Conservation (phyloP, 2,888 invertebrate species). For the Agriotes lineatus region DNA sequence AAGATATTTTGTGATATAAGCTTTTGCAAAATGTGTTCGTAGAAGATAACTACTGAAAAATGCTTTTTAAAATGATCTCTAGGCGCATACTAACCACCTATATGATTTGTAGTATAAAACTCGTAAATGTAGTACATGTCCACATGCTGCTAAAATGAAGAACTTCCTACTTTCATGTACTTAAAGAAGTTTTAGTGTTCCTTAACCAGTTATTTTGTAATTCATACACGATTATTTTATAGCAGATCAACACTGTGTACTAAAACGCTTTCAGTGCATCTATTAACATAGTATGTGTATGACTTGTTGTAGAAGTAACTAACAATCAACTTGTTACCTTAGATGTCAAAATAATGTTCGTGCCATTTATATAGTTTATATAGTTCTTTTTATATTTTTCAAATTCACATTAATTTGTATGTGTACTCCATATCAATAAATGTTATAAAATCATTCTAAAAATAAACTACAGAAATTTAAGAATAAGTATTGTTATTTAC, state of each 20-base stretch:
- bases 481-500: no score
- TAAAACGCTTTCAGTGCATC: no score
- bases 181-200: not conserved
- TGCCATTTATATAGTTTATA: conserved; percentile 13
- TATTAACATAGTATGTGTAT: no score
- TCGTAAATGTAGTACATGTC: not conserved
- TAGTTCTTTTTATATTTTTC: not conserved
- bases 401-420: not conserved
- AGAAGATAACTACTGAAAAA: conserved; percentile 4
- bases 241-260: no score
- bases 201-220: not conserved
- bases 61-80: conserved; percentile 8
- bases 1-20: conserved; percentile 21
- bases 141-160: not conserved
- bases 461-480: no score
- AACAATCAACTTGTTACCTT: not conserved
- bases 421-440: no score
- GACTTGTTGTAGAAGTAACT: no score
- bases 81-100: no score
- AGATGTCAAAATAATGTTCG: not conserved
- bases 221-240: no score
- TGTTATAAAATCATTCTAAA: not conserved
- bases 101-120: not conserved
- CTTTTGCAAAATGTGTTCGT: conserved; percentile 23
- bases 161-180: conserved; percentile 2